Base-by-base conservation (phyloP, 2,797 vertebrate species). In the Erithacus rubecula region DNA sequence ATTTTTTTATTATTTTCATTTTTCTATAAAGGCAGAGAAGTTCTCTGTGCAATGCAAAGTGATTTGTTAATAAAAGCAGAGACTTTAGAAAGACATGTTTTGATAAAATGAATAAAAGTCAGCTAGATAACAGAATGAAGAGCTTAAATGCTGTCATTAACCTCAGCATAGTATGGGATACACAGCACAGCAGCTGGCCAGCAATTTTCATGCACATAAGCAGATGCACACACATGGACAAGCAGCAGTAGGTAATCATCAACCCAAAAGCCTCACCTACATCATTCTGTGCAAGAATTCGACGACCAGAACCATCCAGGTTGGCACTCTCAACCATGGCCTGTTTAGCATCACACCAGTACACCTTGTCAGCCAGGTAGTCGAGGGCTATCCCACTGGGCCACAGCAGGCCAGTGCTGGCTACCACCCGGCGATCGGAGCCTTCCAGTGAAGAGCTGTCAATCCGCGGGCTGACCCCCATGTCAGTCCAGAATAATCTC, bases 401-500 rank as follows among this genome's bases (percentile, higher is more conserved):
- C 49, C 98, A 98, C 83, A 98, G 76, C 24, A 99, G 98, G 90
- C 97, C 94, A 1, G 97, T 95, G 82, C 95, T 97, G 23, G 97
- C 98, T 80, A 99, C 77, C 9, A 98, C 87, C 12, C 12, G 84
- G 5, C 98, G 98, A 36, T 96, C 93, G 3, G 70, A 93, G 69
- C 99, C 99, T 29, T 98, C 98, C 68, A 99, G 93, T 44, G 98
- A 98, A 62, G 98, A 97, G 30, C 98, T 98, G 97, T 98, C 98
- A 91, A 99, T 98, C 29, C 75, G 93, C 23, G 99, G 98, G 30
- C 60, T 96, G 82, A 84, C 64, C 34, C 99, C 99, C 51, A 98
- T 95, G 84, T 99, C 98, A 12, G 99, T 99, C 99, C 99, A 99
- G 97, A 99, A 99, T 93, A 99, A 96, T 97, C 96, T 99, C 98